Evolutionary conservation across 2,113 vertebrate genomes (phyloP), one percentile per base, ranked within the genome.

Genomic region (Motacilla alba): DNA sequence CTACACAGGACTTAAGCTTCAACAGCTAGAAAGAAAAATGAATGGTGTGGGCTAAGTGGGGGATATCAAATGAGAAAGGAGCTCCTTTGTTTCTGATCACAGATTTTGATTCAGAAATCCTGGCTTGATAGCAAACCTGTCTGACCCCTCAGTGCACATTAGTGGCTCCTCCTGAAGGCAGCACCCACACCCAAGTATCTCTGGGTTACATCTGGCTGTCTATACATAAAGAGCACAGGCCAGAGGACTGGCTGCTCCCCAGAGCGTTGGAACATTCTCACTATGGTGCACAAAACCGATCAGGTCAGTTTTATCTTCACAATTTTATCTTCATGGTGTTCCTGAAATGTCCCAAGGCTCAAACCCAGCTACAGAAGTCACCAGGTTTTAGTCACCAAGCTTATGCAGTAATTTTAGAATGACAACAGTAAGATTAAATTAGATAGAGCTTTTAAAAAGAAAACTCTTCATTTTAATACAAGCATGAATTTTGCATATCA

Each of bases 401-500:
- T 78, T 68, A 83, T 12, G 63, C 88, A 60, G 72, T 62, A n/a
- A 28, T 67, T 94, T 96, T 62, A 83, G 64, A 83, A 66, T 73
- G 64, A 89, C 41, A 16, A 63, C 35, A 83, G 1, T 56, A 92
- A 92, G 87, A 90, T 62, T 93, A 93, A 94, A 94, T 87, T 30
- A 23, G 69, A 53, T 88, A 74, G 90, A 96, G 83, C 69, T 93
- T 90, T 88, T 52, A 27, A 78, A 83, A 91, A 64, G 44, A 78
- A 86, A 80, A 75, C 81, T 77, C 67, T 66, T 95, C 50, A 50
- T 37, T 63, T 94, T 87, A 95, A 64, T 80, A 81, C 18, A 90
- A 90, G 79, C 92, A 89, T 88, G 86, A 95, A 75, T 95, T 93
- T 50, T 94, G 77, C 39, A 55, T 92, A 70, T 94, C 66, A n/a